Evolutionary conservation across 2,888 invertebrate genomes (phyloP).

Genomic region (Microchrysa polita): DNA sequence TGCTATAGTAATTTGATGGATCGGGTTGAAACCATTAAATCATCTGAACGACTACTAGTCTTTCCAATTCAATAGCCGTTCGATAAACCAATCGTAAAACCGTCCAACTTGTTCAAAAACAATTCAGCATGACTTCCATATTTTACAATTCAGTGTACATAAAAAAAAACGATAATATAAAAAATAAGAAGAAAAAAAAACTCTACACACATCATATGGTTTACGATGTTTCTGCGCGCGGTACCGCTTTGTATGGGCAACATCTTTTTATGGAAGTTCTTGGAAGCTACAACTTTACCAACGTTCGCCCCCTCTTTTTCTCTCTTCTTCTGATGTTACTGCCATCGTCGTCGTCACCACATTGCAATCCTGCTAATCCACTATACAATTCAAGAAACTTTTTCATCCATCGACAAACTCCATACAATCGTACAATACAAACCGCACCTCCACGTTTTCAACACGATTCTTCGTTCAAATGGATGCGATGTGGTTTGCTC

Average conservation of each 20-base stretch:
- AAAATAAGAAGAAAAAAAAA: not conserved
- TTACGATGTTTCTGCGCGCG: not conserved
- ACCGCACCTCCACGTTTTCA: not conserved
- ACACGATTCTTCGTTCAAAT: conserved; percentile 18
- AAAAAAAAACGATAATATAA: too few relatives aligned
- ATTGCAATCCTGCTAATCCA: not conserved
- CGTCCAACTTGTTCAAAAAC: too few relatives aligned
- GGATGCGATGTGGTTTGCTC: conserved; percentile 29
- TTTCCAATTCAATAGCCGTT: too few relatives aligned
- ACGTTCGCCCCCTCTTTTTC: too few relatives aligned
- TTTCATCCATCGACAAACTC: too few relatives aligned
- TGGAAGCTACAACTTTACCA: conserved; percentile 22
- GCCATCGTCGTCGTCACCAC: conserved; percentile 17
- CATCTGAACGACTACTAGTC: too few relatives aligned
- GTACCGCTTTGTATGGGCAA: conserved; percentile 23
- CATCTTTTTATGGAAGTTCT: conserved; percentile 31
- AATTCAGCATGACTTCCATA: too few relatives aligned
- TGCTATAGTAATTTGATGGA: too few relatives aligned
- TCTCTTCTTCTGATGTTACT: conserved; percentile 12
- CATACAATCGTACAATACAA: not conserved
- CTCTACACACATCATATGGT: conserved; percentile 16
- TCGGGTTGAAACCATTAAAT: too few relatives aligned
- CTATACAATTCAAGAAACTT: not conserved
- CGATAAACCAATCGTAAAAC: too few relatives aligned
- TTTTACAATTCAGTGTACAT: too few relatives aligned